Conservation (phyloP, 2,797 vertebrate genomes). For the Spinus pinus region DNA sequence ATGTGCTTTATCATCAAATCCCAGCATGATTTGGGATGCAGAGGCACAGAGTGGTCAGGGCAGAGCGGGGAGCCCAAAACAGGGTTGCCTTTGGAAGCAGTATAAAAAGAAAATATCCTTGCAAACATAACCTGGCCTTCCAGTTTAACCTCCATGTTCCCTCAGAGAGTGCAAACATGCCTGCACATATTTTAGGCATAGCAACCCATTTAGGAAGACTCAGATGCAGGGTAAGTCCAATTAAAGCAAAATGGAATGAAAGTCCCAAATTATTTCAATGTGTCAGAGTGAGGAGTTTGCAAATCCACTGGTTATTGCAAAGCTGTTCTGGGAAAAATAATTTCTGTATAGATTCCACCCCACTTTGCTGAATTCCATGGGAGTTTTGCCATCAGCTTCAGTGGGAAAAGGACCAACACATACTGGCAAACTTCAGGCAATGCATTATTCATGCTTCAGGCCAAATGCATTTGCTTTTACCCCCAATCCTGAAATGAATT, state of each 20-base stretch:
- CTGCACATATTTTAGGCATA: conserved; percentile 47
- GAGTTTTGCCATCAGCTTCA: conserved; percentile 4
- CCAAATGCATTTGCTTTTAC: neutral
- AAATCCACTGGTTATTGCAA: conserved; percentile 43
- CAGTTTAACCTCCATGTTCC: conserved; percentile 39
- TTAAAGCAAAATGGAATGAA: conserved; percentile 54
- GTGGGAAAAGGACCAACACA: neutral
- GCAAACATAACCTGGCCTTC: conserved; percentile 39
- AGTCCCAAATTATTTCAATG: conserved; percentile 64
- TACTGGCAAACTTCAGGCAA: neutral
- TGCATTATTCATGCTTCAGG: neutral
- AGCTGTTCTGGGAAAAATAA: conserved; percentile 48
- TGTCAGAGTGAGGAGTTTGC: conserved; percentile 18
- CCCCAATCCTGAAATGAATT: neutral
- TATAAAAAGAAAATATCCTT: conserved; percentile 56
- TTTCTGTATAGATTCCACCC: neutral
- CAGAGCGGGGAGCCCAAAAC: conserved; percentile 22
- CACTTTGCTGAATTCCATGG: neutral
- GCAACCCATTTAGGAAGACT: conserved; percentile 46
- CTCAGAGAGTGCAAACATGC: conserved; percentile 56
- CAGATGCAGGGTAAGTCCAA: conserved; percentile 34
- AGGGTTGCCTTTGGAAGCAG: conserved; percentile 61
- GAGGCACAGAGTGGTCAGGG: conserved; percentile 31
- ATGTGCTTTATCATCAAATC: conserved; percentile 66
- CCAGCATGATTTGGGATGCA: conserved; percentile 46